phyloP scores from a whole-genome alignment of 2,797 vertebrate genomes.

The Agapornis canus region DNA sequence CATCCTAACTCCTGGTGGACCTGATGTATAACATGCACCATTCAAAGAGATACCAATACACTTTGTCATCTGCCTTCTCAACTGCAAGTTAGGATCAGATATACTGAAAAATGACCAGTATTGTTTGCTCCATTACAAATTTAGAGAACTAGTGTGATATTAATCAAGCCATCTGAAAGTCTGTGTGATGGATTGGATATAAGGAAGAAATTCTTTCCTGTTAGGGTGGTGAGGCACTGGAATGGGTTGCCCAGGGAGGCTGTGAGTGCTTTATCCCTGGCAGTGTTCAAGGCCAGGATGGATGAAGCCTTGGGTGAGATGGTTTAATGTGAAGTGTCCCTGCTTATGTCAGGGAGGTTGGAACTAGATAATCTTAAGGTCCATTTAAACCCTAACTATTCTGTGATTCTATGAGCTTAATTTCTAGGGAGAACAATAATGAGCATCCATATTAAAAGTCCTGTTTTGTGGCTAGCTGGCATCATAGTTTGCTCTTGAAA shows the following conservation, averaged over 20 bases:
- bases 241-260: too few relatives aligned
- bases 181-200: neutral
- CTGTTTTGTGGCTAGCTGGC: neutral
- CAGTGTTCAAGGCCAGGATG: too few relatives aligned
- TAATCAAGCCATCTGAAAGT: conserved; percentile 11
- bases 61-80: neutral
- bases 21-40: neutral
- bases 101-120: neutral
- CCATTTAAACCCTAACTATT: too few relatives aligned
- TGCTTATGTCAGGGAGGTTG: too few relatives aligned
- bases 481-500: neutral
- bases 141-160: neutral
- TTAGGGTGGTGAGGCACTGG: too few relatives aligned
- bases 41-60: neutral
- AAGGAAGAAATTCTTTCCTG: too few relatives aligned
- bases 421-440: neutral
- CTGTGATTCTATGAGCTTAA: neutral
- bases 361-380: too few relatives aligned
- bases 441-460: neutral
- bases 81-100: neutral
- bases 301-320: too few relatives aligned
- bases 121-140: neutral
- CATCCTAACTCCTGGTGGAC: neutral
- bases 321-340: too few relatives aligned
- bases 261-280: too few relatives aligned